Percentiles rank a stretch among this genome's conserved stretches.
Conservation (phyloP, 2,888 invertebrate species). For the Lamellibrachia satsuma region DNA sequence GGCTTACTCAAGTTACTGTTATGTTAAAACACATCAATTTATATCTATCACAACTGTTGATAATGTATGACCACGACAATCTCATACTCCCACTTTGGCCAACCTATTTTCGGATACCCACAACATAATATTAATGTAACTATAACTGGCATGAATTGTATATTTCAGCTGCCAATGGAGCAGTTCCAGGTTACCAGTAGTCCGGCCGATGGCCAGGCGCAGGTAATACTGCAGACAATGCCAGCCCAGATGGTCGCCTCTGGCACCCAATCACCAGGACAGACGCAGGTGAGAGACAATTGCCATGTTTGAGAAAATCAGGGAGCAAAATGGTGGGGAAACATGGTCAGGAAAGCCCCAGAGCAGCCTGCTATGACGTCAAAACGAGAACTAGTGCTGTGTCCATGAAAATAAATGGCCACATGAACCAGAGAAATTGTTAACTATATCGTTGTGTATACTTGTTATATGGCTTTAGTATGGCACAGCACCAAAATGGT, state of each 20-base stretch:
- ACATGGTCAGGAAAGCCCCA: neutral
- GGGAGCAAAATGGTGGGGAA: neutral
- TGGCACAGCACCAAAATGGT: no score
- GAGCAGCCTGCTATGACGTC: neutral
- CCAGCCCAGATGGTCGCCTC: conserved; percentile 20
- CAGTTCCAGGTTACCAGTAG: conserved; percentile 34
- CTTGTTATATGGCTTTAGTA: neutral
- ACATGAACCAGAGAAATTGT: neutral
- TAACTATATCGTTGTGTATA: neutral
- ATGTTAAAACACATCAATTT: no score
- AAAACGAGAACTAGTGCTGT: neutral
- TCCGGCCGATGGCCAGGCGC: conserved; percentile 29
- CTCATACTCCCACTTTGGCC: no score
- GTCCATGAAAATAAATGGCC: neutral
- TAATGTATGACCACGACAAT: no score
- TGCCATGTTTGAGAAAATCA: neutral
- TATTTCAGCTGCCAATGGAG: conserved; percentile 28
- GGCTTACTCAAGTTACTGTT: no score
- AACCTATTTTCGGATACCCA: no score
- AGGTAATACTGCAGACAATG: conserved; percentile 23
- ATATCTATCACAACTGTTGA: no score
- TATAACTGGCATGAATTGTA: neutral
- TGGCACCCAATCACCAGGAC: neutral
- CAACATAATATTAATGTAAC: neutral
- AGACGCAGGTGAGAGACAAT: neutral